Evolutionary conservation across 2,888 invertebrate species (phyloP).

Genomic region (Branchellion lobata): DNA sequence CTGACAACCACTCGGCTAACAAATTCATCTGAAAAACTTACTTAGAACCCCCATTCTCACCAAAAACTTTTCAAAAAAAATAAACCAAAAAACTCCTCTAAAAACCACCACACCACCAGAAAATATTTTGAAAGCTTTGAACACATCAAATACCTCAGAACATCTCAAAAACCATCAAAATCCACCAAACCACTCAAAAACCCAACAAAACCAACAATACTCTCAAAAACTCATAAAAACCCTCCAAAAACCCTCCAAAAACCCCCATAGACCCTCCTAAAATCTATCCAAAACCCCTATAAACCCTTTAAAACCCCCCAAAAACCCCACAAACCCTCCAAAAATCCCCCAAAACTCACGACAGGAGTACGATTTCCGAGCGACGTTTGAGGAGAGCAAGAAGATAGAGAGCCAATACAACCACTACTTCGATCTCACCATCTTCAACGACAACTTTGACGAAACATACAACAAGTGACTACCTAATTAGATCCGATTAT

Average conservation of each 20-base stretch:
- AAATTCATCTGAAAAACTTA: neutral
- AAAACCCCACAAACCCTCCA: neutral
- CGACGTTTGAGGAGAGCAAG: constrained; percentile 91
- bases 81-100: no score
- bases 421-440: constrained; percentile 94
- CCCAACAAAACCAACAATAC: neutral
- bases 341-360: no score
- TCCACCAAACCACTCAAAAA: neutral
- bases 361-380: constrained; percentile 90
- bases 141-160: no score
- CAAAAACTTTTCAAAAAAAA: no score
- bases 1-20: no score
- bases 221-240: neutral
- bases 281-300: no score
- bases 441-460: constrained; percentile 95
- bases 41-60: no score
- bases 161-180: no score
- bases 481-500: neutral
- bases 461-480: constrained; percentile 75
- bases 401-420: constrained; percentile 94
- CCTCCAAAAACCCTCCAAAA: neutral
- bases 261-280: neutral
- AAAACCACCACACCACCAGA: no score
- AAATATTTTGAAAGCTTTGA: no score
- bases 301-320: no score